Evolutionary conservation across 1,140 invertebrate species (phyloP).

Genomic region (Camponotus pennsylvanicus): DNA sequence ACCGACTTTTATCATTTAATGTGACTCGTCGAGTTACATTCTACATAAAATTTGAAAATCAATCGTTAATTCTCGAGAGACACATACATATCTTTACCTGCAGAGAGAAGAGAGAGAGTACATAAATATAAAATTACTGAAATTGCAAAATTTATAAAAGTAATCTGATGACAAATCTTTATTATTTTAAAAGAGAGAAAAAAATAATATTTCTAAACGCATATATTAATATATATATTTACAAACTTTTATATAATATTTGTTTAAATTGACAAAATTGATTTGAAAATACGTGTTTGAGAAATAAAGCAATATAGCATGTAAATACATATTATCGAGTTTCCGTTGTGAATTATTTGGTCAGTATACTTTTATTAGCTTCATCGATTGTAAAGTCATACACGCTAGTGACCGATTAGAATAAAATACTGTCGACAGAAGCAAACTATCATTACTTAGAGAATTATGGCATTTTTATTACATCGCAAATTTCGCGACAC

Average conservation of each 20-base stretch:
- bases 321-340: neutral
- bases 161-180: neutral
- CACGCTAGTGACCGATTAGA: constrained; percentile 14
- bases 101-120: too few species aligned
- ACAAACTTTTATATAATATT: neutral
- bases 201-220: constrained; percentile 1
- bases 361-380: constrained; percentile 11
- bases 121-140: constrained; percentile 19
- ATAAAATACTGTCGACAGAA: constrained; percentile 8
- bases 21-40: neutral
- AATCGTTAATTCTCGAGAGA: neutral
- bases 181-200: neutral
- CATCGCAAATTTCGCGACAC: neutral
- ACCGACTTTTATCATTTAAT: constrained; percentile 9
- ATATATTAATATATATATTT: neutral
- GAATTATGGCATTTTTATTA: constrained; percentile 49
- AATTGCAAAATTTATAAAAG: neutral
- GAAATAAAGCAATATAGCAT: neutral
- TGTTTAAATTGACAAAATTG: neutral
- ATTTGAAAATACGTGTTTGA: neutral
- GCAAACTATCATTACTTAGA: neutral
- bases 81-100: neutral
- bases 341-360: constrained; percentile 38
- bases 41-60: constrained; percentile 1
- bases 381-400: constrained; percentile 14